Conservation (phyloP, 2,113 vertebrate species). For the Chaetodon trifascialis region DNA sequence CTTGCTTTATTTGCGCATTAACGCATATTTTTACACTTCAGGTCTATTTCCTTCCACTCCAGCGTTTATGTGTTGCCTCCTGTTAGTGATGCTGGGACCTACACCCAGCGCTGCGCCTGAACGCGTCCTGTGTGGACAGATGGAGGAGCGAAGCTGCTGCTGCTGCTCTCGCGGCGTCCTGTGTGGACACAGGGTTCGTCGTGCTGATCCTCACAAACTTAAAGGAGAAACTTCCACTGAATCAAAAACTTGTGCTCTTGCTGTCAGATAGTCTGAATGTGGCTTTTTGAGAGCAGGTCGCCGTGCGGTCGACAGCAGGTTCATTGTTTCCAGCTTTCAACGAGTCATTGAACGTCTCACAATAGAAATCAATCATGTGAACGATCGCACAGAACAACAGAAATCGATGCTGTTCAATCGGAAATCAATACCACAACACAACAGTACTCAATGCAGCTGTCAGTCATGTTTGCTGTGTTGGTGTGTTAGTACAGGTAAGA, state of each 20-base stretch:
- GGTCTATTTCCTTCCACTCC: background rate
- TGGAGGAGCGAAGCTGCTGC: background rate
- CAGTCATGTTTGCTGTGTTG: too few relatives aligned
- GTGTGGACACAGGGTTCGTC: background rate
- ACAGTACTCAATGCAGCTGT: too few relatives aligned
- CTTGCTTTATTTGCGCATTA: too few relatives aligned
- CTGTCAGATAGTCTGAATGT: background rate
- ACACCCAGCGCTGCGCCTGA: background rate
- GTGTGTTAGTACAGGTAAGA: background rate
- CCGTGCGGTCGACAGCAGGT: too few relatives aligned
- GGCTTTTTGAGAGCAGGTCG: background rate
- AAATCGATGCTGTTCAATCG: background rate
- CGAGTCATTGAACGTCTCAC: background rate
- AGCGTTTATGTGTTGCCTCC: too few relatives aligned
- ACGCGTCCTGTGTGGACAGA: background rate
- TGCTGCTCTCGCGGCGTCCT: background rate
- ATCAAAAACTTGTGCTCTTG: background rate
- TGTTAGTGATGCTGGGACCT: too few relatives aligned
- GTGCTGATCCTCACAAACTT: background rate
- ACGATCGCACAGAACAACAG: background rate
- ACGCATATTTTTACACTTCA: background rate
- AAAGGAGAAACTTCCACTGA: background rate
- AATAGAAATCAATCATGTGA: background rate
- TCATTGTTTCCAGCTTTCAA: background rate
- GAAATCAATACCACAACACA: too few relatives aligned